Conservation (phyloP, 1,140 invertebrate genomes). For the Calycopis cecrops region DNA sequence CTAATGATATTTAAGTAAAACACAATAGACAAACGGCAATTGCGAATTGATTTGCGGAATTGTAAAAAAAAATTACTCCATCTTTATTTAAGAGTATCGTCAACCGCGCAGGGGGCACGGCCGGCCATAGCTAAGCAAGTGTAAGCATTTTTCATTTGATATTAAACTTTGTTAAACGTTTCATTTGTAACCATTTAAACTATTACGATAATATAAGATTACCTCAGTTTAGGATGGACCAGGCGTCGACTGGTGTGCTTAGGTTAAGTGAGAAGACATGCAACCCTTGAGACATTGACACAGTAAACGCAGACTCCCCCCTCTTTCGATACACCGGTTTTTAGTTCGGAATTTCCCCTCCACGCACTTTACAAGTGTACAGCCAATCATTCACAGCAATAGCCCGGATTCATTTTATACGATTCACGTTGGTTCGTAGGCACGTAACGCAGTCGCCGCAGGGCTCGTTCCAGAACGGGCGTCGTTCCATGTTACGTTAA, state of each 20-base stretch:
- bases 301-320: constrained; percentile 54
- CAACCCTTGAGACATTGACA: constrained; percentile 63
- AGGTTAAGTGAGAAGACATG: constrained; percentile 59
- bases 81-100: constrained; percentile 51
- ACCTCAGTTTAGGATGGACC: constrained; percentile 72
- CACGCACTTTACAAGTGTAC: constrained; percentile 25
- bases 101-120: constrained; percentile 49
- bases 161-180: constrained; percentile 71
- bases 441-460: constrained; percentile 65
- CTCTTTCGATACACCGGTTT: constrained; percentile 55
- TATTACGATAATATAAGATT: constrained; percentile 71
- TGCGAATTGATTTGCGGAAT: constrained; percentile 61
- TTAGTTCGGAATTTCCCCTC: constrained; percentile 57
- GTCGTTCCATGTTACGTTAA: constrained; percentile 65
- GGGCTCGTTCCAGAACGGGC: constrained; percentile 64
- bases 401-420: constrained; percentile 67
- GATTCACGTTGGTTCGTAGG: constrained; percentile 48
- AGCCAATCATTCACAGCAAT: constrained; percentile 51
- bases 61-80: constrained; percentile 55
- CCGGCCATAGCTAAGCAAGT: constrained; percentile 68
- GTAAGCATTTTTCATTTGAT: constrained; percentile 69
- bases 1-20: constrained; percentile 62
- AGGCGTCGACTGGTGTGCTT: constrained; percentile 71
- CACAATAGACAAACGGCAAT: constrained; percentile 56
- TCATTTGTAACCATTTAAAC: constrained; percentile 71